Evolutionary conservation across 2,888 invertebrate genomes (phyloP), one percentile per base, ranked within the genome.

Genomic region (Drosophila emarginata): DNA sequence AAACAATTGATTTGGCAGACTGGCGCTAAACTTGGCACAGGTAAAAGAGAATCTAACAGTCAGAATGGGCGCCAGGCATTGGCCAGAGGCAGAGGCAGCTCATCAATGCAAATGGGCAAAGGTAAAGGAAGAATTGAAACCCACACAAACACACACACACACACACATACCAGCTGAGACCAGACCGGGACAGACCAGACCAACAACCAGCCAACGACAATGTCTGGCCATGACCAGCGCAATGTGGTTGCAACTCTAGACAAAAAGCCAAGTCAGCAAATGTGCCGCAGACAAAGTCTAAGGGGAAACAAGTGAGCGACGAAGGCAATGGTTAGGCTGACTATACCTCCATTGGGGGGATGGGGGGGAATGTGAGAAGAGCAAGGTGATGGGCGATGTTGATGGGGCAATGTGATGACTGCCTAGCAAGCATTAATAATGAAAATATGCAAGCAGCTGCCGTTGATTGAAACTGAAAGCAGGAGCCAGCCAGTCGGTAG

Each of bases 1-100:
- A 84, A 88, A 88, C 88, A 84, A 84, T 84, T 84, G 88, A 84
- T 84, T 84, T 86, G 86, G 74, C 80, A 87, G 88, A 87, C 70
- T 77, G 73, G 80, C 78, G 83, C 67, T 85, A 85, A 87, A 87
- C 85, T 85, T 82, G 82, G 82, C 77, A 73, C 81, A 87, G 81
- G 85, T 81, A 85, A 77, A 73, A 12, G 54, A 45, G 40, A 45
- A 9, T 15, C 40, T 7, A 45, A 18, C 52, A 21, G 40, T 37
- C 40, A 39, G 40, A 60, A 40, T 45, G 15, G 28, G 50, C 23
- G 26, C 26, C 52, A 52, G 18, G 26, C 26, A 14, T n/a, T 18
- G 18, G 54, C 28, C 54, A 12, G 36, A 50, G 21, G 45, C 52
- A 56, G 11, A 7, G 54, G 56, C 62, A 67, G 64, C 57, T 53